A percentile compares a stretch with the other conserved stretches of the same genome.
These are phyloP conservation scores for Dendrolimus houi DNA, from an alignment of 2,888 invertebrate genomes.

Conservation along the genomic window DNA sequence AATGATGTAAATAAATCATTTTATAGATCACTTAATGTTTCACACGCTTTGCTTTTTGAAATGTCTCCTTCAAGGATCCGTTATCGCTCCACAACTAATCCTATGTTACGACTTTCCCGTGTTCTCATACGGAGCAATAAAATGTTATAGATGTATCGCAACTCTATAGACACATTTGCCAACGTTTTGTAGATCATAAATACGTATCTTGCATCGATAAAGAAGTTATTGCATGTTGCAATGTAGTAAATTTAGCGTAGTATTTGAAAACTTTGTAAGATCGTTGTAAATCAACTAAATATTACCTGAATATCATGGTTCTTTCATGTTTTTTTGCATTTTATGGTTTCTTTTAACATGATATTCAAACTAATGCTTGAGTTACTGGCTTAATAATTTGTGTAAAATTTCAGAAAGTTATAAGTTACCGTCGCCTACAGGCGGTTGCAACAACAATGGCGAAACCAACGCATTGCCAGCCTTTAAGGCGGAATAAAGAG, in stretches of 20 bases:
- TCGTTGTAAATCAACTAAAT: not conserved
- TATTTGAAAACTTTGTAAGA: slow-evolving; percentile 1
- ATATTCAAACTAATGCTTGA: too few relatives aligned
- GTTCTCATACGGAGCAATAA: slow-evolving; percentile 56
- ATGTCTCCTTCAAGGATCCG: slow-evolving; percentile 41
- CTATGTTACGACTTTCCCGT: slow-evolving; percentile 44
- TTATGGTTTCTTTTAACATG: too few relatives aligned
- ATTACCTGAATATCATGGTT: too few relatives aligned
- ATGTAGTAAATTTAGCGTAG: slow-evolving; percentile 19
- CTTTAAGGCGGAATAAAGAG: too few relatives aligned
- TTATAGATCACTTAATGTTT: not conserved
- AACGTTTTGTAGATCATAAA: slow-evolving; percentile 54
- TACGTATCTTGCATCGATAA: slow-evolving; percentile 46
- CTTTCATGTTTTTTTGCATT: too few relatives aligned
- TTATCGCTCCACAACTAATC: slow-evolving; percentile 43
- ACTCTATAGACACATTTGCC: slow-evolving; percentile 39
- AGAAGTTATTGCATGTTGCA: slow-evolving; percentile 33
- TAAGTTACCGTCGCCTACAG: too few relatives aligned
- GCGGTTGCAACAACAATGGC: too few relatives aligned
- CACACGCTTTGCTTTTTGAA: slow-evolving; percentile 10
- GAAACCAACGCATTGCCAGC: too few relatives aligned
- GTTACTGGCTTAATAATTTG: too few relatives aligned
- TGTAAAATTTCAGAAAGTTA: too few relatives aligned
- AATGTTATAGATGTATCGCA: slow-evolving; percentile 55
- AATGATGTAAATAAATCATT: not conserved